Conservation (phyloP, 2,113 vertebrate species). For the Neolamprologus longior region DNA sequence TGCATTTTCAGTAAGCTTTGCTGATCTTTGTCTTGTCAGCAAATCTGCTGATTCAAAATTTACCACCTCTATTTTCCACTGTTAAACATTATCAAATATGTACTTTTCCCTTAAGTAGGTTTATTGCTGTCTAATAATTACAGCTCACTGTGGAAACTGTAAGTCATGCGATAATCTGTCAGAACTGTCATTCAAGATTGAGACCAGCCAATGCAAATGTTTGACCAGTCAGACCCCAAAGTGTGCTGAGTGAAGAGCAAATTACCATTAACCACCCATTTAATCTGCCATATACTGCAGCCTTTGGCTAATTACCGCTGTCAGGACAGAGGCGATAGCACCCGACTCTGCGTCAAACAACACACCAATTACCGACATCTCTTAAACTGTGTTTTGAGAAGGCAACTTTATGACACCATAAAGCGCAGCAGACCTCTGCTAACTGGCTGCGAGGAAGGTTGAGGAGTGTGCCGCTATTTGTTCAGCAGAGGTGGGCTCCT, state of each 20-base stretch:
- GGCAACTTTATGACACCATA: slow-evolving; percentile 74
- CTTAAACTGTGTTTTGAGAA: slow-evolving; percentile 66
- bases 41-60: neutral
- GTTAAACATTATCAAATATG: neutral
- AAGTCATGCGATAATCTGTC: neutral
- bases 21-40: neutral
- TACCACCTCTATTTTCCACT: neutral
- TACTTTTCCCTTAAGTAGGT: neutral
- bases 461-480: slow-evolving; percentile 46
- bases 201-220: neutral
- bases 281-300: slow-evolving; percentile 64
- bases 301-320: slow-evolving; percentile 65
- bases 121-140: neutral
- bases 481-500: neutral
- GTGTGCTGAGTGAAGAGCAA: slow-evolving; percentile 21
- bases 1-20: neutral
- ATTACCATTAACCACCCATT: slow-evolving; percentile 29
- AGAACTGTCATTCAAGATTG: neutral
- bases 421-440: slow-evolving; percentile 32
- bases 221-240: neutral
- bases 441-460: neutral
- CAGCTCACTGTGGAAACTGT: neutral
- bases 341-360: slow-evolving; percentile 62
- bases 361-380: slow-evolving; percentile 61
- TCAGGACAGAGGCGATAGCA: slow-evolving; percentile 67